A percentile compares a stretch with the other conserved stretches of the same genome.
Evolutionary conservation across 1,140 invertebrate genomes (phyloP).

Genomic region (Rhopalosiphum maidis): DNA sequence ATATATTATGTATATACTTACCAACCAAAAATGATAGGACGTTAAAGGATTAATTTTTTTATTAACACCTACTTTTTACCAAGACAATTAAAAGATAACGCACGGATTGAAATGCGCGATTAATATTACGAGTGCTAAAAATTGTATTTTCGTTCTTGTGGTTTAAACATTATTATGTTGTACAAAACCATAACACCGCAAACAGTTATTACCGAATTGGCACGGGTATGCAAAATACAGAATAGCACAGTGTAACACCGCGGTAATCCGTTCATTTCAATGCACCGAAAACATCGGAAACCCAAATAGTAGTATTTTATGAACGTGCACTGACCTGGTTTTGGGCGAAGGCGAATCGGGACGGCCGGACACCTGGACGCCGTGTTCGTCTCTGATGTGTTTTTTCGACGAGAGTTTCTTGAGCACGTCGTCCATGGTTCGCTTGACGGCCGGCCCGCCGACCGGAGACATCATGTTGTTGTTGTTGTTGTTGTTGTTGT

Average conservation of each 20-base stretch:
- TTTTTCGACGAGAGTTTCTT: constrained; percentile 82
- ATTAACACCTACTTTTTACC: not conserved
- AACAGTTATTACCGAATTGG: too few species aligned
- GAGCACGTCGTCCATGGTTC: constrained; percentile 87
- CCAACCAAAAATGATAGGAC: not conserved
- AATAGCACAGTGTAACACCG: too few species aligned
- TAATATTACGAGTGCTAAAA: too few species aligned
- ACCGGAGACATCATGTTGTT: not conserved
- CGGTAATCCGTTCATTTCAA: too few species aligned
- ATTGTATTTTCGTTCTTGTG: too few species aligned
- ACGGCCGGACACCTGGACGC: not conserved
- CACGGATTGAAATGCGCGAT: too few species aligned
- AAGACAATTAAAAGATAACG: not conserved
- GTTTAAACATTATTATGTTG: too few species aligned
- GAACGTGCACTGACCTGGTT: not conserved
- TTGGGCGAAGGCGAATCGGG: constrained; percentile 10
- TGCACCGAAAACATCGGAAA: not conserved
- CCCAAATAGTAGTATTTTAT: not conserved
- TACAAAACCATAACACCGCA: too few species aligned
- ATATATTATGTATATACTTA: too few species aligned
- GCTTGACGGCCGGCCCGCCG: constrained; percentile 62
- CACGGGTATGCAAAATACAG: too few species aligned
- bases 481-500: constrained; percentile 47
- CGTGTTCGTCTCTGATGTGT: constrained; percentile 65
- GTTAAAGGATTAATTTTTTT: not conserved